Evolutionary conservation across 2,888 invertebrate species (phyloP).

Genomic region (Cantharis rufa): DNA sequence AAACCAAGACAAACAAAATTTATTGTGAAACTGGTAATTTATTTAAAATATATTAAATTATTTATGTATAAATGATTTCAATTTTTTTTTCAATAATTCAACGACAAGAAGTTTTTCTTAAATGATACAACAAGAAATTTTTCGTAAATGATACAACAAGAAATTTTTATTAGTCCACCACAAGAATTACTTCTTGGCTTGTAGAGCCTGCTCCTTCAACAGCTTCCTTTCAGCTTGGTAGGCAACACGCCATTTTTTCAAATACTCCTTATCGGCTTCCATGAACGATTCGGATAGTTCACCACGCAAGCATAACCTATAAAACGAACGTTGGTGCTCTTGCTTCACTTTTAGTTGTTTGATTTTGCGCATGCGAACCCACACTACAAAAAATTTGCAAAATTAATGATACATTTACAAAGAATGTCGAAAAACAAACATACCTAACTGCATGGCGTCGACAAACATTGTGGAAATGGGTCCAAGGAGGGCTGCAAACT

Average conservation of each 20-base stretch:
- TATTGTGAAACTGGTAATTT: no score
- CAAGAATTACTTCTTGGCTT: no score
- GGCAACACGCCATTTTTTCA: background rate
- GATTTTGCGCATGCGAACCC: background rate
- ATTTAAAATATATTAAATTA: no score
- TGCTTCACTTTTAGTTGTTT: rapidly evolving
- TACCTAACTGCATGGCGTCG: background rate
- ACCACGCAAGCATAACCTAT: background rate
- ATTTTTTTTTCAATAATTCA: no score
- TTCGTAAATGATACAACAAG: no score
- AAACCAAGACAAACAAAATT: no score
- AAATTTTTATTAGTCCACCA: no score
- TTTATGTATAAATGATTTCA: no score
- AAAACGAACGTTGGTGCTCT: background rate
- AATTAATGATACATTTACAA: background rate
- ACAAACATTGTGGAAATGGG: background rate
- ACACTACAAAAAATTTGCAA: background rate
- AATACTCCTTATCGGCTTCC: background rate
- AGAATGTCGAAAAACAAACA: background rate
- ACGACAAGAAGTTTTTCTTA: no score
- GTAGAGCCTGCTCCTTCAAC: background rate
- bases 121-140: no score
- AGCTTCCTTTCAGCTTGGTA: background rate
- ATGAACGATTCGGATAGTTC: background rate
- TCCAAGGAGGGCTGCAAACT: background rate